A percentile compares a stretch with the other conserved stretches of the same genome.
Conservation (phyloP, 2,113 vertebrate species). For the Actinemys pallida region DNA sequence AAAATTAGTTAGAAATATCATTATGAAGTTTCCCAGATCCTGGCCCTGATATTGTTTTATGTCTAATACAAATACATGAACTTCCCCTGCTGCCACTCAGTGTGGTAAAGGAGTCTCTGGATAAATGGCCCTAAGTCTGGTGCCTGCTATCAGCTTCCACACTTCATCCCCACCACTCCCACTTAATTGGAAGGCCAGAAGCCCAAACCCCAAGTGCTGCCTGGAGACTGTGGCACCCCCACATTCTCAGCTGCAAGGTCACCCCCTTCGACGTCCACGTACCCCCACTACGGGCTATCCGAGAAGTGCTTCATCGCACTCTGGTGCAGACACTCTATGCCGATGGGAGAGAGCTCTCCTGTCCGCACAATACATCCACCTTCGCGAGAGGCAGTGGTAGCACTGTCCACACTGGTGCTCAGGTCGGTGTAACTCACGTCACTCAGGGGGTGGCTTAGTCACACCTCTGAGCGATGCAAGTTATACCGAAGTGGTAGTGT, state of each 20-base stretch:
- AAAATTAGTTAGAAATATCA: not conserved
- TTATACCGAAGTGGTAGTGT: too few relatives aligned
- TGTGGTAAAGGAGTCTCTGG: not conserved
- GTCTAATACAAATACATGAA: not conserved
- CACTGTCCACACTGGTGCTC: too few relatives aligned
- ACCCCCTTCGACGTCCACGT: not conserved
- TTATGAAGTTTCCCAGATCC: not conserved
- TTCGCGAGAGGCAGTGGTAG: too few relatives aligned
- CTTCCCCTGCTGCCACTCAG: not conserved
- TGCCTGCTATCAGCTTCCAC: not conserved
- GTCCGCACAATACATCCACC: too few relatives aligned
- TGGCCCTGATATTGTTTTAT: not conserved
- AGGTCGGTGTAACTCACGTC: too few relatives aligned
- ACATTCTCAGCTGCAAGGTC: not conserved
- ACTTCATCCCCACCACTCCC: rapidly evolving
- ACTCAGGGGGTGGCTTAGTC: too few relatives aligned
- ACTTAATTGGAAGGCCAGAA: not conserved
- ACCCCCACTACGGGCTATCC: not conserved
- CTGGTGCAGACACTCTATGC: too few relatives aligned
- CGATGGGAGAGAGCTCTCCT: too few relatives aligned
- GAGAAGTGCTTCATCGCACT: too few relatives aligned
- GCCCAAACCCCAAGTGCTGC: not conserved
- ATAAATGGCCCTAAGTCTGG: not conserved
- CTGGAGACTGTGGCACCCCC: rapidly evolving
- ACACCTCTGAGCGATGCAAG: too few relatives aligned